Evolutionary conservation across 1,140 invertebrate genomes (phyloP).

Genomic region (Philotrypesis tridentata): DNA sequence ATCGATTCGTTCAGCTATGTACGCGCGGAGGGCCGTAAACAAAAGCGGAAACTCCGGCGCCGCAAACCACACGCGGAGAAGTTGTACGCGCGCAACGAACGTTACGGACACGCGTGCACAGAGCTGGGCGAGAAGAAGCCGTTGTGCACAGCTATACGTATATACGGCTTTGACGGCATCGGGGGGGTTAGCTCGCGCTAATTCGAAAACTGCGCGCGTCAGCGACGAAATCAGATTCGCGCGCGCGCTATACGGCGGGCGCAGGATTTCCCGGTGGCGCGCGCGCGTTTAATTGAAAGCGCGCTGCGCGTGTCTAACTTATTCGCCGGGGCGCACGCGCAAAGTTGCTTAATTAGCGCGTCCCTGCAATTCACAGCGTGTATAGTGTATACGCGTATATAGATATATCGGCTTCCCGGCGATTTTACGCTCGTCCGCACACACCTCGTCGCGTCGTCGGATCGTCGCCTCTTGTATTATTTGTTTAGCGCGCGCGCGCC

Average conservation of each 20-base stretch:
- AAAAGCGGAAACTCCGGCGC: too few relatives aligned
- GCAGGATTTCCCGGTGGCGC: background rate
- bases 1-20: too few relatives aligned
- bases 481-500: background rate
- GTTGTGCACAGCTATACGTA: too few relatives aligned
- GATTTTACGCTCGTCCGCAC: conserved; percentile 16
- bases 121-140: too few relatives aligned
- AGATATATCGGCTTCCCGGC: conserved; percentile 6
- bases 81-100: too few relatives aligned
- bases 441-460: background rate
- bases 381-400: background rate
- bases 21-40: too few relatives aligned
- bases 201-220: conserved; percentile 24
- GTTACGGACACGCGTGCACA: too few relatives aligned
- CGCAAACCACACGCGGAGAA: too few relatives aligned
- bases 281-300: conserved; percentile 39
- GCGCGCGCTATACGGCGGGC: too few relatives aligned
- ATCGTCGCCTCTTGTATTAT: too few relatives aligned
- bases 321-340: background rate
- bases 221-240: conserved; percentile 30
- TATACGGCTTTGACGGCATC: background rate
- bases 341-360: conserved; percentile 59
- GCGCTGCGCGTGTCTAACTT: conserved; percentile 43
- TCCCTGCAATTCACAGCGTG: background rate
- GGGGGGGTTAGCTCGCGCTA: background rate